phyloP scores from a whole-genome alignment of 2,888 invertebrate species.

The Cantharis flavilabris region DNA sequence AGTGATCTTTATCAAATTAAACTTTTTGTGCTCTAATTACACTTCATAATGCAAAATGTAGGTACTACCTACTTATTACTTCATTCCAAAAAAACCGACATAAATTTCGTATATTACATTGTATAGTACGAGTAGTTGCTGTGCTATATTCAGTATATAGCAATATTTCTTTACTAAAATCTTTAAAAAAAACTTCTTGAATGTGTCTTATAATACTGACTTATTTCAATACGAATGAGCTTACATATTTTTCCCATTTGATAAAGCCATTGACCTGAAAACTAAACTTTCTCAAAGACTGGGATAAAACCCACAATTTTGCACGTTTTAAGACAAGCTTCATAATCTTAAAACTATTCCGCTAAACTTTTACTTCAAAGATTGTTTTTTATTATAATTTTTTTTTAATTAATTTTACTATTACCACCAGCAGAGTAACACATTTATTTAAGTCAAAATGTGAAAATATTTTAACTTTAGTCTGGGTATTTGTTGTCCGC shows the following conservation, averaged over 20 bases:
- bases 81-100: neutral
- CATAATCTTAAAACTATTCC: conserved; percentile 1
- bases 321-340: conserved; percentile 1
- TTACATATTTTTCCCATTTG: conserved; percentile 4
- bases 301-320: neutral
- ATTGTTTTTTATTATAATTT: neutral
- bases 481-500: neutral
- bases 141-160: neutral
- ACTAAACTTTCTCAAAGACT: conserved; percentile 1
- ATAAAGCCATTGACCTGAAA: conserved; percentile 4
- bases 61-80: neutral
- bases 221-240: conserved; percentile 4
- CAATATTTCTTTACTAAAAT: neutral
- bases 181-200: neutral
- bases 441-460: neutral
- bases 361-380: neutral
- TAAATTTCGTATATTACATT: neutral
- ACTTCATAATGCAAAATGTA: neutral
- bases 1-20: neutral
- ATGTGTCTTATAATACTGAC: conserved; percentile 4
- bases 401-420: neutral
- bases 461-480: neutral
- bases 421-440: neutral
- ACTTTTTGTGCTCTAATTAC: neutral
- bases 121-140: neutral